Conservation (phyloP, 2,888 invertebrate genomes). For the Drosophila nr. perissopoda region DNA sequence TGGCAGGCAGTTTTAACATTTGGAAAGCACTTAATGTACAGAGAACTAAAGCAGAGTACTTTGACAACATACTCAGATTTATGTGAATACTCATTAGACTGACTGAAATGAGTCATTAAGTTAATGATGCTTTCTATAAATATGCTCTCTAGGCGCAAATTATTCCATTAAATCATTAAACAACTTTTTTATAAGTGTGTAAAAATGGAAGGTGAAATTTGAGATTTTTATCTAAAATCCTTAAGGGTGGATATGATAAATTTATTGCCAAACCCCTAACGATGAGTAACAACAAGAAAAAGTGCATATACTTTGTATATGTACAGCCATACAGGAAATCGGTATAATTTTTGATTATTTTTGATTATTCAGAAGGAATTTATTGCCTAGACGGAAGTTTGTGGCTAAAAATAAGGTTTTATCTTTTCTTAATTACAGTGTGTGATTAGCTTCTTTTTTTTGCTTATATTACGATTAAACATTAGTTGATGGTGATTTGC, state of each 20-base stretch:
- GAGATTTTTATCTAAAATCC: background rate
- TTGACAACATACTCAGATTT: background rate
- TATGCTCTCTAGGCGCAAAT: background rate
- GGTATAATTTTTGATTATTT: background rate
- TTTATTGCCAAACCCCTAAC: background rate
- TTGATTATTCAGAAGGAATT: too few relatives aligned
- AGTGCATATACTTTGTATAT: background rate
- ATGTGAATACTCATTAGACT: background rate
- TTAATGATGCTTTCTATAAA: background rate
- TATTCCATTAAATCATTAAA: background rate
- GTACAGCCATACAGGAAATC: background rate
- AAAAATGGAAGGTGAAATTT: background rate
- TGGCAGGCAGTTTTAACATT: slow-evolving; percentile 44
- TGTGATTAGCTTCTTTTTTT: background rate
- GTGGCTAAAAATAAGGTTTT: too few relatives aligned
- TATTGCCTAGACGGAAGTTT: too few relatives aligned
- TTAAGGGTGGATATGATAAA: background rate
- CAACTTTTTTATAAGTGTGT: background rate
- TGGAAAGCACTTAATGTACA: slow-evolving; percentile 52
- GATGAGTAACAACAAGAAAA: background rate
- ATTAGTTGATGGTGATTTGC: background rate
- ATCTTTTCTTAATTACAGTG: too few relatives aligned
- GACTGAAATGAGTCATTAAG: background rate
- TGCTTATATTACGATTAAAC: background rate
- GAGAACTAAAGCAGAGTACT: slow-evolving; percentile 14